Percentiles rank a stretch among this genome's conserved stretches.
These are phyloP conservation scores for Lycaena phlaeas DNA, from an alignment of 2,888 invertebrate genomes.

Conservation along the genomic window DNA sequence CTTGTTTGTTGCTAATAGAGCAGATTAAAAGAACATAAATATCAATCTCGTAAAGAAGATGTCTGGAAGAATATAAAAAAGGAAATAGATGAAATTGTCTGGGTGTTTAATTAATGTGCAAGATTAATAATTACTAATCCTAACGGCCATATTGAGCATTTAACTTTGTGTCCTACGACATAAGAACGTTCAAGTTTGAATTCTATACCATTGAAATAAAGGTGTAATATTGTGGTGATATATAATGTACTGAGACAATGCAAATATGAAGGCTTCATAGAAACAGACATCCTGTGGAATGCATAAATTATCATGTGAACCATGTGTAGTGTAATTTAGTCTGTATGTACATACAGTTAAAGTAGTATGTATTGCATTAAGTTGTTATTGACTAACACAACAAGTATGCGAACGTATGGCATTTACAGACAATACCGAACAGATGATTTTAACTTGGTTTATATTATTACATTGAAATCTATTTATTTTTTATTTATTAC, in stretches of 20 bases:
- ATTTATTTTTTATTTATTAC: no score
- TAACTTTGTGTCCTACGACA: conserved; percentile 17
- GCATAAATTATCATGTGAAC: conserved; percentile 42
- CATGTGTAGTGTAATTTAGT: background rate
- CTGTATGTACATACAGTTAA: background rate
- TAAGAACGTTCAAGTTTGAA: conserved; percentile 14
- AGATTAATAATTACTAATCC: conserved; percentile 26
- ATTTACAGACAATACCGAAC: background rate
- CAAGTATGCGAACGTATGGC: background rate
- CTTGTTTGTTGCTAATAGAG: no score
- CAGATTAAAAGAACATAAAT: no score
- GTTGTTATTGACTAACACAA: background rate
- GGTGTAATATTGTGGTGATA: conserved; percentile 4
- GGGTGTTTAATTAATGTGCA: conserved; percentile 35
- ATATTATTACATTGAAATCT: no score
- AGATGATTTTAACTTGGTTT: no score
- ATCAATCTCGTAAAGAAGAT: no score
- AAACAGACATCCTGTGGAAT: conserved; percentile 29
- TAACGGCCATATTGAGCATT: conserved; percentile 20
- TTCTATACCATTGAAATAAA: conserved; percentile 14
- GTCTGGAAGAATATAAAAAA: conserved; percentile 25
- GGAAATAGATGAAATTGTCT: conserved; percentile 40
- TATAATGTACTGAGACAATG: conserved; percentile 20
- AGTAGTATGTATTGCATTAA: conserved; percentile 9
- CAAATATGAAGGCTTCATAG: conserved; percentile 24